phyloP scores from a whole-genome alignment of 2,888 invertebrate species.

The Bedellia somnulentella region DNA sequence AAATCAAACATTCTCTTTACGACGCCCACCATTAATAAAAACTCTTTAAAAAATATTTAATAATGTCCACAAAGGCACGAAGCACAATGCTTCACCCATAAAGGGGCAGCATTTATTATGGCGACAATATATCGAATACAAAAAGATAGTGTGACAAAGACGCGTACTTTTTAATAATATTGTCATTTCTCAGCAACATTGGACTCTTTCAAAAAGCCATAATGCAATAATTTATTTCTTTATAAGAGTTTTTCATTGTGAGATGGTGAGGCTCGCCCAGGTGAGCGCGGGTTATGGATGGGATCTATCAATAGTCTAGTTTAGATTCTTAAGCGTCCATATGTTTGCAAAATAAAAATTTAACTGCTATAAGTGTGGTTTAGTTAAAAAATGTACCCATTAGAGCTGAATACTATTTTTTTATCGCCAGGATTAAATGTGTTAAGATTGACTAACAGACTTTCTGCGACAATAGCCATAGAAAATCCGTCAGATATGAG shows the following conservation, averaged over 20 bases:
- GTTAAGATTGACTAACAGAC: no score
- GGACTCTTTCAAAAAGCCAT: slow-evolving; percentile 62
- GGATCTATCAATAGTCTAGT: slow-evolving; percentile 1
- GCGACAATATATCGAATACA: slow-evolving; percentile 60
- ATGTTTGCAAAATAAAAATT: neutral
- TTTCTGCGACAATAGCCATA: no score
- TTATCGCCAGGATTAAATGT: no score
- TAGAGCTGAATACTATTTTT: no score
- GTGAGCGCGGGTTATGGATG: slow-evolving; percentile 47
- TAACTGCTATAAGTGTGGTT: no score
- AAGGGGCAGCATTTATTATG: slow-evolving; percentile 59
- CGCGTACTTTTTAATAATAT: slow-evolving; percentile 61
- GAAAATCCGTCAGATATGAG: no score
- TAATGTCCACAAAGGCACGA: slow-evolving; percentile 55
- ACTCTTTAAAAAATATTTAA: slow-evolving; percentile 62
- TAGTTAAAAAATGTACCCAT: no score
- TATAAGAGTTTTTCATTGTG: slow-evolving; percentile 56
- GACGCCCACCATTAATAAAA: slow-evolving; percentile 59
- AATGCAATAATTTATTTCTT: slow-evolving; percentile 61
- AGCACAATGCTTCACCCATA: slow-evolving; percentile 53
- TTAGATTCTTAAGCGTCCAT: neutral
- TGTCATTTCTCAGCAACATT: slow-evolving; percentile 62
- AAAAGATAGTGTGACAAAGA: slow-evolving; percentile 62
- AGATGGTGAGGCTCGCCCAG: slow-evolving; percentile 33
- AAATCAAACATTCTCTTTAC: slow-evolving; percentile 51